These are phyloP conservation scores for Muscidifurax raptorellus DNA, from an alignment of 1,140 invertebrate genomes.

Conservation along the genomic window DNA sequence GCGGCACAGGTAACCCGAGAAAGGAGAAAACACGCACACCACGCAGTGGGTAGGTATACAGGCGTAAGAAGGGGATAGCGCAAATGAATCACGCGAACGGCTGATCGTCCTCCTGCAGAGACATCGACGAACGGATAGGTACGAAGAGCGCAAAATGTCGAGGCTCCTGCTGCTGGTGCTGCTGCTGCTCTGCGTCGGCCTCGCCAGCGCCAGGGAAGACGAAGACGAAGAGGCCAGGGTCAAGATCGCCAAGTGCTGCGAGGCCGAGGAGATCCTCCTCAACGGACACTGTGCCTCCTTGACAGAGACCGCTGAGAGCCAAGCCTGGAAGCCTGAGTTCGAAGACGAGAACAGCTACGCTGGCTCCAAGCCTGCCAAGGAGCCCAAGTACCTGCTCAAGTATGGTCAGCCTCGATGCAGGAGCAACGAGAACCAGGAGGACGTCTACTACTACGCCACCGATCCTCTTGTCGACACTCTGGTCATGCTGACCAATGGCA, in stretches of 20 bases:
- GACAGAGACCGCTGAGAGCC: slow-evolving; percentile 76
- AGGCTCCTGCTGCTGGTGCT: slow-evolving; percentile 23
- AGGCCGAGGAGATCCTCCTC: slow-evolving; percentile 82
- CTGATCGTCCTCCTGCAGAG: not conserved
- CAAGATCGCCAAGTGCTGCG: slow-evolving; percentile 83
- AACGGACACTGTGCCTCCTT: slow-evolving; percentile 79
- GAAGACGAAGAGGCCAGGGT: slow-evolving; percentile 46
- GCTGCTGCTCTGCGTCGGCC: not conserved
- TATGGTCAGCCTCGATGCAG: slow-evolving; percentile 84
- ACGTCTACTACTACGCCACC: slow-evolving; percentile 81
- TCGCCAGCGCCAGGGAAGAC: not conserved
- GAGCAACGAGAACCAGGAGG: slow-evolving; percentile 80
- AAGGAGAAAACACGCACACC: not conserved
- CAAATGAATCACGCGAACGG: slow-evolving; percentile 35
- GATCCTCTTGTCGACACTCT: slow-evolving; percentile 78
- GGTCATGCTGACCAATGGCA: slow-evolving; percentile 81
- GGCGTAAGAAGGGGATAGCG: not conserved
- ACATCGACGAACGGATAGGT: not conserved
- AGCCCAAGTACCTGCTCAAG: slow-evolving; percentile 62
- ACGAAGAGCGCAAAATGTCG: slow-evolving; percentile 22
- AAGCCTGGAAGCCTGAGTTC: slow-evolving; percentile 68
- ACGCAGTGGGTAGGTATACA: not conserved
- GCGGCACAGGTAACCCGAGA: slow-evolving; percentile 45
- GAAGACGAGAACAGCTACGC: slow-evolving; percentile 54
- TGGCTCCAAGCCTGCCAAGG: slow-evolving; percentile 12